Evolutionary conservation across 2,113 vertebrate species (phyloP), one percentile per base, ranked within the genome.

Genomic region (Thryonomys swinderianus): DNA sequence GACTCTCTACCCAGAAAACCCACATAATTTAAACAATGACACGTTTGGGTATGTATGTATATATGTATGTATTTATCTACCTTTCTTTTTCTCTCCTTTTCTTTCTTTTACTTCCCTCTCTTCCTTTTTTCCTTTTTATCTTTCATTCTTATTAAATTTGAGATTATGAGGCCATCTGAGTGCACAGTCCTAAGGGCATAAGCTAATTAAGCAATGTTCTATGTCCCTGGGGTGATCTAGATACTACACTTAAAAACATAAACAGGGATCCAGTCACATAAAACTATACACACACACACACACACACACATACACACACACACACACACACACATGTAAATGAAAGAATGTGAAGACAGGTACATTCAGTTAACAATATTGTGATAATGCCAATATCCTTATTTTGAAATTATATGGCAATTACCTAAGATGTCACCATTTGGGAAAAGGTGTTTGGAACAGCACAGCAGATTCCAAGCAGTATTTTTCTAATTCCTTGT

Each of bases 121-220:
- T 45, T 45, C 40, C 5, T 45, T 95, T 86, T 34, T 86, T 69
- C 64, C 14, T 69, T 53, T 93, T 27, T 42, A 4, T n/a, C 23
- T 8, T 11, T 45, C 17, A 40, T 91, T 82, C 93, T 55, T 85
- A 61, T 61, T 30, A 61, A 57, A 66, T 32, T 67, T 96, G 34
- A 92, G 90, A 84, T 96, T 87, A 83, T 42, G 67, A 40, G 80
- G 61, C 90, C 69, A 93, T 45, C 34, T 88, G 23, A 95, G 81
- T 90, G 25, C 42, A 90, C 64, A 40, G 21, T 92, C 66, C 42
- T 88, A 85, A 59, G 95, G 80, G 64, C 64, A 84, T 83, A 32
- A 45, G 45, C 53, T 96, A 94, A 96, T 91, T 91, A 95, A 91
- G 45, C 59, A 88, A 62, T 88, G 66, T n/a, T 96, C 42, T 74